Evolutionary conservation across 2,888 invertebrate genomes (phyloP).

Genomic region (Aspidiotus rigidus): DNA sequence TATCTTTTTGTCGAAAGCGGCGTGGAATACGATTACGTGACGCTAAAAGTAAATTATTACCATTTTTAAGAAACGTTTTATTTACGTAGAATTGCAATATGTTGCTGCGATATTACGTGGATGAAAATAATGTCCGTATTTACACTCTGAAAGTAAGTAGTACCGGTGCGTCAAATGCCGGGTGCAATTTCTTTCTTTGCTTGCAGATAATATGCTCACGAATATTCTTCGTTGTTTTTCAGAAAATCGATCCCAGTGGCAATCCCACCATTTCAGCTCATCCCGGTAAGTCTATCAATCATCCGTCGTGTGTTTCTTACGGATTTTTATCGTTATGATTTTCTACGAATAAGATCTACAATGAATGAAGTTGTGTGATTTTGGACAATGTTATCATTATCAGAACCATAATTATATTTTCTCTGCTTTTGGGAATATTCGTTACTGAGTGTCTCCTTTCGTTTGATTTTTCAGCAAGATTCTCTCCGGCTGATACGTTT

Average conservation of each 20-base stretch:
- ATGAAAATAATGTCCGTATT: conserved; percentile 68
- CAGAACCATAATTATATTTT: conserved; percentile 3
- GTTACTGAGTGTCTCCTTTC: conserved; percentile 32
- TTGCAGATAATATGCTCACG: neutral
- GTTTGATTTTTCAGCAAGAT: conserved; percentile 59
- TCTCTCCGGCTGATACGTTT: conserved; percentile 91
- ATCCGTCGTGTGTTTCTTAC: neutral
- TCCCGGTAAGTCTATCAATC: conserved; percentile 52
- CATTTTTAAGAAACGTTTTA: neutral
- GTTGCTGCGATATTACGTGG: conserved; percentile 68
- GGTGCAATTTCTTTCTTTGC: neutral
- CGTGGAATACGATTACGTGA: too few relatives aligned
- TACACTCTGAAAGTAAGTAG: conserved; percentile 71
- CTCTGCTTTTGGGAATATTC: neutral
- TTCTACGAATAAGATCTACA: neutral
- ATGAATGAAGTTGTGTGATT: neutral
- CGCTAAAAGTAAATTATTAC: neutral
- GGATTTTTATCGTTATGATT: neutral
- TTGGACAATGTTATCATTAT: neutral
- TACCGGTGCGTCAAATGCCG: too few relatives aligned
- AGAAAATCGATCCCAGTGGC: conserved; percentile 70
- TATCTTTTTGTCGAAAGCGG: too few relatives aligned
- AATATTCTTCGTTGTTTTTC: conserved; percentile 35
- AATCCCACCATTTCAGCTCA: conserved; percentile 80
- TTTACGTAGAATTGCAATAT: conserved; percentile 43